Percentiles rank a stretch among this genome's conserved stretches.
Conservation (phyloP, 1,140 invertebrate genomes). For the Drosophila rufa region DNA sequence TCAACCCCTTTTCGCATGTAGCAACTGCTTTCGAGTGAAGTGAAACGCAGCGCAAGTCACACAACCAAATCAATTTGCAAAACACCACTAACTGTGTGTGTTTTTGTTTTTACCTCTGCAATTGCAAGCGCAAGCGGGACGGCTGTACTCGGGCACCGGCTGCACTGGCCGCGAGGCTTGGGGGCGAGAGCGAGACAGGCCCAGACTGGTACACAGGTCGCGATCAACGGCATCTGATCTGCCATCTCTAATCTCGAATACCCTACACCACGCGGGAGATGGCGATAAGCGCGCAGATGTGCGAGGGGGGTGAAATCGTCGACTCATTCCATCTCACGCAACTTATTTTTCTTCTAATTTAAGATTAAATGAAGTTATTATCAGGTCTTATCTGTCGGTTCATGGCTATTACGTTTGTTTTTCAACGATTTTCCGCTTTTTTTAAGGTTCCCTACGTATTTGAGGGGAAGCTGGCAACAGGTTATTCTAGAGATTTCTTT, state of each 20-base stretch:
- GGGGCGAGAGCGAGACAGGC: slow-evolving; percentile 20
- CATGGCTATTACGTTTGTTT: slow-evolving; percentile 2
- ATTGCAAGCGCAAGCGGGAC: slow-evolving; percentile 23
- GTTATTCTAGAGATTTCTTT: no score
- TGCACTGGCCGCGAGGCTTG: neutral
- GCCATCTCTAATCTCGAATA: slow-evolving; percentile 20
- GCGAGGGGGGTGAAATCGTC: neutral
- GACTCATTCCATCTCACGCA: slow-evolving; percentile 15
- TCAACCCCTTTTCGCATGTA: slow-evolving; percentile 11
- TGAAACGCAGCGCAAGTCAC: slow-evolving; percentile 4
- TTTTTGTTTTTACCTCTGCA: slow-evolving; percentile 17
- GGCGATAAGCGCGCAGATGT: slow-evolving; percentile 9
- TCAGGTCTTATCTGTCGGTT: neutral
- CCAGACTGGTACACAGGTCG: slow-evolving; percentile 5
- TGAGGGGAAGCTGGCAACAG: neutral
- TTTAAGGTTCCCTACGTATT: no score
- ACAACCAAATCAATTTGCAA: slow-evolving; percentile 1
- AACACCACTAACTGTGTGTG: neutral
- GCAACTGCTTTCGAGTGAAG: slow-evolving; percentile 9
- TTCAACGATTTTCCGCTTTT: neutral
- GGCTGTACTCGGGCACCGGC: neutral
- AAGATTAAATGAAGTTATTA: neutral
- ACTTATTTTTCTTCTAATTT: neutral
- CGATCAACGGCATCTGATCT: slow-evolving; percentile 18
- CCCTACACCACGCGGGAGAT: slow-evolving; percentile 16